Percentiles rank a stretch among this genome's conserved stretches.
These are phyloP conservation scores for Melikaiella ostensackeni DNA, from an alignment of 2,888 invertebrate genomes.

Conservation along the genomic window DNA sequence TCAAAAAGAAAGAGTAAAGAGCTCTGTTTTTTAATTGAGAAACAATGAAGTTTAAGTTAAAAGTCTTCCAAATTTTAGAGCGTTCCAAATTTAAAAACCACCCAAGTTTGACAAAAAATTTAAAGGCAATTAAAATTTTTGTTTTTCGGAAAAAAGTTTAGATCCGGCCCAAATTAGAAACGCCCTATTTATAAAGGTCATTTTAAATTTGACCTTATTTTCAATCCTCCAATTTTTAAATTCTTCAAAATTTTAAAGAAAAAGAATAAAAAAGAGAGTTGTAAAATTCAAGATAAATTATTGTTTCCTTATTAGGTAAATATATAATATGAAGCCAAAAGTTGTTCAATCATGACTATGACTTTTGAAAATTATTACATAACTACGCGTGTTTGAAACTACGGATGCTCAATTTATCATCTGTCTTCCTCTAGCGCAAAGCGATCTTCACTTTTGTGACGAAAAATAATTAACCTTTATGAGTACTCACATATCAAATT, in stretches of 20 bases:
- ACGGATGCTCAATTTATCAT: slow-evolving; percentile 17
- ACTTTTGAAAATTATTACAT: not conserved
- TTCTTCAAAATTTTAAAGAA: too few species aligned
- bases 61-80: too few species aligned
- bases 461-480: slow-evolving; percentile 14
- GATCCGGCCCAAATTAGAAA: too few species aligned
- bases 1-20: too few species aligned
- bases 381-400: slow-evolving; percentile 7
- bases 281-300: not conserved
- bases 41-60: too few species aligned
- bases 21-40: too few species aligned
- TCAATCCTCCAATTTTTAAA: too few species aligned
- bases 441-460: not conserved
- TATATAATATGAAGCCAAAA: not conserved
- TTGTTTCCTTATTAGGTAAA: not conserved
- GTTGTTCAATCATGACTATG: slow-evolving; percentile 3
- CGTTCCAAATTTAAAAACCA: too few species aligned
- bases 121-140: not conserved
- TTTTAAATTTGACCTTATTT: not conserved
- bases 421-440: slow-evolving; percentile 22
- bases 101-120: not conserved
- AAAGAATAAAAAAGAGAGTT: not conserved
- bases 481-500: not conserved
- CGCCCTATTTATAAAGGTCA: too few species aligned
- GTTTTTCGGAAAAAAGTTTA: not conserved